Percentiles rank a stretch among this genome's conserved stretches.
These are phyloP conservation scores for Salvelinus fontinalis DNA, from an alignment of 2,113 vertebrate genomes.

Conservation along the genomic window DNA sequence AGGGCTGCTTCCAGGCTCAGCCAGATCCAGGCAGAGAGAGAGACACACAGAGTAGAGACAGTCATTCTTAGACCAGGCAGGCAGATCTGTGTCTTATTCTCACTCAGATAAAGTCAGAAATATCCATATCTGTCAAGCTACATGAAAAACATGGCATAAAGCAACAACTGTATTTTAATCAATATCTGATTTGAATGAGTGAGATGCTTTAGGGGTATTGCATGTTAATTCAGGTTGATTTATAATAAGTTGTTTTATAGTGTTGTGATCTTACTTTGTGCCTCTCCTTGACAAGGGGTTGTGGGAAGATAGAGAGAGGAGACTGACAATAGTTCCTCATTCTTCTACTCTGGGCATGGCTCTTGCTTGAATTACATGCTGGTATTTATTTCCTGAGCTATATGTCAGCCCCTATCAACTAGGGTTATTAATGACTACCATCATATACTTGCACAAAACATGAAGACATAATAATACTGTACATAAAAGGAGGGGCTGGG, in stretches of 20 bases:
- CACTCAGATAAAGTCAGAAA: neutral
- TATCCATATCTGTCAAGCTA: neutral
- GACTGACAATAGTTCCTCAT: conserved; percentile 18
- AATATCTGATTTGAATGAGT: neutral
- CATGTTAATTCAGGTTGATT: neutral
- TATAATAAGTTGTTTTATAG: neutral
- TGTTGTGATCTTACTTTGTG: neutral
- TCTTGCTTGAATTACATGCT: conserved; percentile 19
- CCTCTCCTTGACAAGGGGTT: neutral
- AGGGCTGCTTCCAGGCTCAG: neutral
- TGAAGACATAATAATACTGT: neutral
- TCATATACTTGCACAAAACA: neutral
- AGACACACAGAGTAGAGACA: neutral
- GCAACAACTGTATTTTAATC: neutral
- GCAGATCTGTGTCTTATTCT: neutral
- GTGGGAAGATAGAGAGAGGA: neutral
- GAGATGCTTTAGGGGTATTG: neutral
- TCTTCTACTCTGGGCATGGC: conserved; percentile 43
- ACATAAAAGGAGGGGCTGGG: neutral
- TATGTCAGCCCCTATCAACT: conserved; percentile 27
- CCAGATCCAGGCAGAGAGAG: neutral
- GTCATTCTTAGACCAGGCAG: conserved; percentile 7
- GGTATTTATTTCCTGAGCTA: conserved; percentile 3
- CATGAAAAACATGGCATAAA: neutral
- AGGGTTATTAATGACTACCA: conserved; percentile 25